Evolutionary conservation across 23 tunicate species (phyloP).

Genomic region (Trididemnum clinides): DNA sequence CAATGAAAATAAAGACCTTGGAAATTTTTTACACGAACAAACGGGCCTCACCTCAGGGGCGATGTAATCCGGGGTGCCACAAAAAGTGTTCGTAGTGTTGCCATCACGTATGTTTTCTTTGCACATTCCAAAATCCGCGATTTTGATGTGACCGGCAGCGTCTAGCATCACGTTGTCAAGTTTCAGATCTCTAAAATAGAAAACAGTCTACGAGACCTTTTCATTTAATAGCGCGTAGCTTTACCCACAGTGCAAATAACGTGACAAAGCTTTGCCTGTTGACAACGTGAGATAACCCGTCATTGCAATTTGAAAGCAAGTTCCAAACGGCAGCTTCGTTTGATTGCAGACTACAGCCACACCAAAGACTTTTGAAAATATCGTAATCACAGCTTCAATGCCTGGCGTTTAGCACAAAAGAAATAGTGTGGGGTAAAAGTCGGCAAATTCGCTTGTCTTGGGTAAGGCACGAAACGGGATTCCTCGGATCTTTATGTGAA

Average conservation of each 20-base stretch:
- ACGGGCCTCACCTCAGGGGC: constrained; percentile 98
- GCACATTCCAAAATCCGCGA: constrained; percentile 99
- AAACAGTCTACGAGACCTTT: too few relatives aligned
- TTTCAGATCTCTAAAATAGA: constrained; percentile 75
- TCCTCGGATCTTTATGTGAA: too few relatives aligned
- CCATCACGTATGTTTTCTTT: constrained; percentile 81
- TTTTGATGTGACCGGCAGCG: constrained; percentile 88
- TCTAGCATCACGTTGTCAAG: constrained; percentile 99
- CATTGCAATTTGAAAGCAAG: neutral
- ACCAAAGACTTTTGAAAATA: too few relatives aligned
- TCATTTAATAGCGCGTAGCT: too few relatives aligned
- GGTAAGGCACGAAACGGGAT: too few relatives aligned
- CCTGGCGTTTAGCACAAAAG: too few relatives aligned
- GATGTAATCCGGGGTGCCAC: constrained; percentile 99
- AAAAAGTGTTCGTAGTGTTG: constrained; percentile 90
- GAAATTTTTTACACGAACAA: too few relatives aligned
- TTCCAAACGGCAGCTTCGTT: too few relatives aligned
- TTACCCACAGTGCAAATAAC: neutral
- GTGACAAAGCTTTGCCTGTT: neutral
- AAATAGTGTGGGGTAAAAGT: too few relatives aligned
- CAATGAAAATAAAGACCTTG: neutral
- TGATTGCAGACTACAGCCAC: too few relatives aligned
- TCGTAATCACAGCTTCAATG: too few relatives aligned
- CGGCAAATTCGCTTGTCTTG: too few relatives aligned
- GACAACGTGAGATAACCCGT: neutral